Percentiles rank a stretch among this genome's conserved stretches.
These are phyloP conservation scores for Microtus ochrogaster DNA, from an alignment of 2,113 vertebrate genomes.

Conservation along the genomic window DNA sequence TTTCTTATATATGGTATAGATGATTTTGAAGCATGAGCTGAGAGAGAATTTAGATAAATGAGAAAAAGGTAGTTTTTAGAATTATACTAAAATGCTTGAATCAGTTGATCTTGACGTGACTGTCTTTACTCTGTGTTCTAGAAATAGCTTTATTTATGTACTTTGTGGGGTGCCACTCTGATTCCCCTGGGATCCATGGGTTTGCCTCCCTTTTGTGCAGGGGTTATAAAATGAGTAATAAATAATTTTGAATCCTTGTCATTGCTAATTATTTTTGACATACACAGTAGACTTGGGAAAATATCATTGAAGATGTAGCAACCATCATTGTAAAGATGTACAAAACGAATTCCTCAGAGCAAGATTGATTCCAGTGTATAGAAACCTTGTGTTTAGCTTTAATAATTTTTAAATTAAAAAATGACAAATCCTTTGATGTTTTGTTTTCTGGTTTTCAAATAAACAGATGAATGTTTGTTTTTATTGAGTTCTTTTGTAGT, in stretches of 20 bases:
- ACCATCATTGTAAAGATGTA: slow-evolving; percentile 68
- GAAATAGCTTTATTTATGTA: slow-evolving; percentile 82
- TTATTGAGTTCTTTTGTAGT: slow-evolving; percentile 83
- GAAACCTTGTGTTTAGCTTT: slow-evolving; percentile 49
- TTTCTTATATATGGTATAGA: background rate
- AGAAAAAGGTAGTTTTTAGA: slow-evolving; percentile 42
- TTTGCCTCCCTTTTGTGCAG: slow-evolving; percentile 82
- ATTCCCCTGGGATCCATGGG: slow-evolving; percentile 76
- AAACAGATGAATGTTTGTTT: slow-evolving; percentile 85
- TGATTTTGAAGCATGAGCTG: background rate
- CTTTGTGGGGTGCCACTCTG: slow-evolving; percentile 58
- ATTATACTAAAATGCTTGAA: slow-evolving; percentile 52
- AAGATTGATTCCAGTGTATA: slow-evolving; percentile 62
- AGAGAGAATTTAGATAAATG: background rate
- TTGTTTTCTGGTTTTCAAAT: slow-evolving; percentile 85
- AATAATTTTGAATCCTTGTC: slow-evolving; percentile 85
- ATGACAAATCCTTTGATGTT: slow-evolving; percentile 34
- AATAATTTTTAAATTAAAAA: slow-evolving; percentile 57
- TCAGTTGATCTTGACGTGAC: slow-evolving; percentile 58
- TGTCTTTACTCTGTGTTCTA: slow-evolving; percentile 64
- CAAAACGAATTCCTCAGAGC: slow-evolving; percentile 67
- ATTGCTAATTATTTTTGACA: slow-evolving; percentile 85
- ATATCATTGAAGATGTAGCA: slow-evolving; percentile 71
- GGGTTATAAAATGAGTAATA: slow-evolving; percentile 85
- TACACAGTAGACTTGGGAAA: slow-evolving; percentile 74